Evolutionary conservation across 2,888 invertebrate species (phyloP), one percentile per base, ranked within the genome.

Genomic region (Nowickia ferox): DNA sequence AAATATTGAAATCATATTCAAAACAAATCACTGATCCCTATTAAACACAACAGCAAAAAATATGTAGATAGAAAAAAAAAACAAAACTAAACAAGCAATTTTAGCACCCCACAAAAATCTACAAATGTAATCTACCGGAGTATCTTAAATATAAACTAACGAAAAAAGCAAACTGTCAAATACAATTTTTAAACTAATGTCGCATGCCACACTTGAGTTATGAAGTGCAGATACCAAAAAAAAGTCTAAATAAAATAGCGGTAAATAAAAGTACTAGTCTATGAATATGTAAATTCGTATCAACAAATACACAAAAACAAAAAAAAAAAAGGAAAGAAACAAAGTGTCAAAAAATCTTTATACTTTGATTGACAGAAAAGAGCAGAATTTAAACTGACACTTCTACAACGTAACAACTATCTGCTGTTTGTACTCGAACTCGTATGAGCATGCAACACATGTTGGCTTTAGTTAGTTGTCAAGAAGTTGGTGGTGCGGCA

Each of bases 131-230:
- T 84, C 84, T 48, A 42, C 53, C 57, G 53, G 69, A 71, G 53
- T 71, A 57, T 57, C 57, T 63, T 38, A 69, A 74, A 74, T 51
- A 78, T 22, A 74, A 69, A 77, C 46, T 40, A 76, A 71, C 63
- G 9, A 75, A 42, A 79, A 30, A 79, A 83, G 57, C 63, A 79
- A 79, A 83, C 84, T 86, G 86, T 86, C 86, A 86, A 76, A 72
- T 86, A 76, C 72, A 79, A 86, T 86, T 79, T 86, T 68, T 55
- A 83, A 86, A 86, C 83, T 83, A 83, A 83, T 86, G 86, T 86
- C 83, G 86, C 83, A 86, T 86, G 86, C 86, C 86, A 86, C 86
- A 86, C 86, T 86, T 83, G 86, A 86, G 83, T 81, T 81, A 81
- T 77, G 77, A 69, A 72, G 69, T 69, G 65, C 22, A 72, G 19